These are phyloP conservation scores for Meteorus sp. DNA, from an alignment of 1,140 invertebrate species.

Conservation along the genomic window DNA sequence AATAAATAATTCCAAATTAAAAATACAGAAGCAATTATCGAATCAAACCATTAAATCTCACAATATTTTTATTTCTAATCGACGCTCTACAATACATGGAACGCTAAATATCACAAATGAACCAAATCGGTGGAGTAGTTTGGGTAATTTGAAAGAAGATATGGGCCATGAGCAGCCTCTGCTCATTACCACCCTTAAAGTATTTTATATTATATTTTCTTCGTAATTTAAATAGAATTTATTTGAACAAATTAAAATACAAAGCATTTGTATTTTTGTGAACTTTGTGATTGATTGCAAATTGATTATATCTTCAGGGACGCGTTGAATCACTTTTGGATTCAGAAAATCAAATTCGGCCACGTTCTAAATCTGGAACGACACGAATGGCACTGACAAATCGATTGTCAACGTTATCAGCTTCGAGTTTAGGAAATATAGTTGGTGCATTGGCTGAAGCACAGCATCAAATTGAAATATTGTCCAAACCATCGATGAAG, in stretches of 20 bases:
- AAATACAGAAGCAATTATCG: not conserved
- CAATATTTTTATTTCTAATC: conserved; percentile 20
- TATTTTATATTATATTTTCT: conserved; percentile 17
- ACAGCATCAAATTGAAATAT: conserved; percentile 12
- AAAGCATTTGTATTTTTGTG: no score
- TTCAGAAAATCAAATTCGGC: conserved; percentile 30
- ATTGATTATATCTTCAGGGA: conserved; percentile 8
- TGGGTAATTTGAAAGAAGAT: conserved; percentile 49
- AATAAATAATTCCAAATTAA: conserved; percentile 15
- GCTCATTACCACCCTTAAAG: conserved; percentile 40
- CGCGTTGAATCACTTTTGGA: not conserved
- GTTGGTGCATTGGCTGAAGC: conserved; percentile 22
- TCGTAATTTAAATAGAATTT: no score
- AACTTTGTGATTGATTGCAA: no score
- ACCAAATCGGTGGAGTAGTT: conserved; percentile 45
- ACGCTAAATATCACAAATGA: conserved; percentile 33
- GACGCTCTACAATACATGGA: conserved; percentile 41
- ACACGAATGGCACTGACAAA: not conserved
- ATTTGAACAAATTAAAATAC: no score
- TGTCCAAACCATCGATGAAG: not conserved
- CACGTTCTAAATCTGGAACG: conserved; percentile 25
- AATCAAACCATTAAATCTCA: conserved; percentile 3
- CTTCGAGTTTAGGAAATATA: conserved; percentile 28
- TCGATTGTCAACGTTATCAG: conserved; percentile 16
- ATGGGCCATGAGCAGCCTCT: conserved; percentile 35